A percentile compares a stretch with the other conserved stretches of the same genome.
Evolutionary conservation across 2,797 vertebrate genomes (phyloP).

Genomic region (Euphonia xanthogaster): DNA sequence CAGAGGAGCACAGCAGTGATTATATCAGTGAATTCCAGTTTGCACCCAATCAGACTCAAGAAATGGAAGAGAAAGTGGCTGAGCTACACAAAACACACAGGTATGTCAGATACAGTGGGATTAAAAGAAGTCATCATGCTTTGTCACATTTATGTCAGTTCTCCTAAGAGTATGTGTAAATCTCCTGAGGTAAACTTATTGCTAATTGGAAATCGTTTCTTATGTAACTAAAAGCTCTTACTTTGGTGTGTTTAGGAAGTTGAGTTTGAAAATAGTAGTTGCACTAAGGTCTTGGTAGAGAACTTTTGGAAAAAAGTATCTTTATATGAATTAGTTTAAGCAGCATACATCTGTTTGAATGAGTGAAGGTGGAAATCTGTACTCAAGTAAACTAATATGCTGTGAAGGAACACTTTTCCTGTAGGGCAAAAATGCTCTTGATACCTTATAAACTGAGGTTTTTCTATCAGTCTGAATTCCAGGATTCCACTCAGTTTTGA

Average conservation of each 20-base stretch:
- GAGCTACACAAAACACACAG: slow-evolving; percentile 95
- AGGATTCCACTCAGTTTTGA: neutral
- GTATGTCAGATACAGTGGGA: slow-evolving; percentile 60
- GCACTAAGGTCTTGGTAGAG: neutral
- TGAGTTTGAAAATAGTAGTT: neutral
- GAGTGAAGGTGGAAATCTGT: neutral
- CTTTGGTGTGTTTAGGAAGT: neutral
- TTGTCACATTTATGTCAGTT: neutral
- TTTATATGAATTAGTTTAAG: neutral
- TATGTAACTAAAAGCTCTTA: neutral
- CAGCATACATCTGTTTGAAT: neutral
- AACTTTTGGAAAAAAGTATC: neutral
- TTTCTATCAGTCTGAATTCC: neutral
- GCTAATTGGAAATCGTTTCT: neutral
- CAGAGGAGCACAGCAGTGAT: slow-evolving; percentile 82
- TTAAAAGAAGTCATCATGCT: neutral
- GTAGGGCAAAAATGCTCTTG: neutral
- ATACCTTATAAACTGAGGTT: neutral
- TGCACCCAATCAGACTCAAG: slow-evolving; percentile 90
- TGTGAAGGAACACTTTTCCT: neutral
- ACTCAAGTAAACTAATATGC: neutral
- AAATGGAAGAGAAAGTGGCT: slow-evolving; percentile 95
- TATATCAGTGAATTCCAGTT: slow-evolving; percentile 88
- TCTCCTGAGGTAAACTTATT: neutral
- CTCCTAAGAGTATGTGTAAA: neutral